Base-by-base conservation (phyloP, 2,888 invertebrate genomes). In the Pollenia angustigena region DNA sequence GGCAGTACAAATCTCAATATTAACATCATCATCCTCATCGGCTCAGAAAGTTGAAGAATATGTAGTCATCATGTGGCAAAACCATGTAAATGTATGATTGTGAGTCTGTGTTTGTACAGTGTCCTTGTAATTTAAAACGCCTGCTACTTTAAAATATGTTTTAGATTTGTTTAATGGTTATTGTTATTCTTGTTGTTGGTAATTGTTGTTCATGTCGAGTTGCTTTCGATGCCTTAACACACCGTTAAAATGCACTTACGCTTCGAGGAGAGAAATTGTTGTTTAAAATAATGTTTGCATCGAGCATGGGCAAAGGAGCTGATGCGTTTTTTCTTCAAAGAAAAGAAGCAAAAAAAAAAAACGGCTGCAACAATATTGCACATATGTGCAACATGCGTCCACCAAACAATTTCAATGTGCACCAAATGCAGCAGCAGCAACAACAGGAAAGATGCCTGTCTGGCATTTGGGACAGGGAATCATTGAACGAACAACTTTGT, bases 311-410 rank as follows among this genome's bases (percentile, higher is more conserved):
- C 68, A 79, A 74, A 18, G 40, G 14, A 50, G 32, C 14, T 66
- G 58, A 48, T 72, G 32, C 52, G 3, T 72, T 50, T 74, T 75
- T 58, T 62, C n/a, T 58, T 68, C 12, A 8, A 56, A 32, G 32
- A 32, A 32, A 32, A 32, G 32, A 32, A 4, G 32, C 2, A 23
- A 18, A 18, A 18, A 23, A 23, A 58, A 32, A 48, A n/a, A 66
- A 81, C 84, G 87, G 87, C 87, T 87, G 87, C 87, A 87, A 84
- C 84, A 87, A 87, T 87, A 87, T 78, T 87, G 87, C 87, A 87
- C 87, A 87, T 81, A 64, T 87, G 87, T 81, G 78, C 81, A 87
- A 87, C 87, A 87, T 81, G 62, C 87, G 56, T 81, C 48, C 60
- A 62, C 64, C 71, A 83, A 54, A 58, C 68, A 50, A 56, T 48